Evolutionary conservation across 2,797 vertebrate species (phyloP).

Genomic region (Callimico goeldii): DNA sequence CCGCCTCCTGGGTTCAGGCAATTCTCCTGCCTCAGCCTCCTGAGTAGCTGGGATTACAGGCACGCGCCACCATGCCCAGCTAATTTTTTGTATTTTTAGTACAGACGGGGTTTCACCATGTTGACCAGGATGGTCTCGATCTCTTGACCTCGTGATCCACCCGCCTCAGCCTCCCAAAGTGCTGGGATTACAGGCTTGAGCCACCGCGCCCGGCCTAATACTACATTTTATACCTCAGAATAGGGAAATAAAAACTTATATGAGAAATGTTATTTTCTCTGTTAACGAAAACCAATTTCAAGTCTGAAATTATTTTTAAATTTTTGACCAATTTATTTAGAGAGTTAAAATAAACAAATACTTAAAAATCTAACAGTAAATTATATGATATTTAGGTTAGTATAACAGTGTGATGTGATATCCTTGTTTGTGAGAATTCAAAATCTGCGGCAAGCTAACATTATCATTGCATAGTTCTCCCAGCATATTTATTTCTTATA

Average conservation of each 20-base stretch:
- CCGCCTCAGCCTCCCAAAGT: too few relatives aligned
- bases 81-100: too few relatives aligned
- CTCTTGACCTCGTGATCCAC: too few relatives aligned
- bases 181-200: too few relatives aligned
- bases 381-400: not conserved
- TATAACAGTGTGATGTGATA: not conserved
- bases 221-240: not conserved
- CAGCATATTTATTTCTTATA: not conserved
- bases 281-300: not conserved
- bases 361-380: not conserved
- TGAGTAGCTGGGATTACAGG: too few relatives aligned
- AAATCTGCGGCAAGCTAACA: not conserved
- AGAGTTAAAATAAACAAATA: not conserved
- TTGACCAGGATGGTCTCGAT: too few relatives aligned
- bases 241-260: not conserved
- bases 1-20: too few relatives aligned
- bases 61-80: too few relatives aligned
- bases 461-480: not conserved
- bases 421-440: not conserved
- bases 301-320: not conserved
- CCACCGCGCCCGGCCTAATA: not conserved
- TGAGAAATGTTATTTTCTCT: not conserved
- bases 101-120: too few relatives aligned
- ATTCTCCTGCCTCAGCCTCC: too few relatives aligned
- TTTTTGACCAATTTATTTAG: not conserved